These are phyloP conservation scores for Prunella fulvescens DNA, from an alignment of 2,113 vertebrate species.

Conservation along the genomic window DNA sequence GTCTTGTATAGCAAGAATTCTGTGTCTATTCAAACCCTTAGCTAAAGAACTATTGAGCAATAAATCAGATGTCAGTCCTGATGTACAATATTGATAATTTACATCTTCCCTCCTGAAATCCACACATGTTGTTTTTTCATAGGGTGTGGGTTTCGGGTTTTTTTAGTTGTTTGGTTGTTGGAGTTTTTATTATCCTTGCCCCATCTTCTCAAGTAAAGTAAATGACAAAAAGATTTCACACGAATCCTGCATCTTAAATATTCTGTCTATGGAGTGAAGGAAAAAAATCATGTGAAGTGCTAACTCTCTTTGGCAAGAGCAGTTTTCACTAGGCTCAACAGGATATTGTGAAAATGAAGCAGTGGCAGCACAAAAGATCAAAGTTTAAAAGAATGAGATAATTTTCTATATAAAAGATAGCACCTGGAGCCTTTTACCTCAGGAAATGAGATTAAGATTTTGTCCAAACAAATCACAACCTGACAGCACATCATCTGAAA, in stretches of 20 bases:
- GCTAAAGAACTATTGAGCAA: background rate
- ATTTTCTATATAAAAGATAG: background rate
- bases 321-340: background rate
- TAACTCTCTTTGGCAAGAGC: background rate
- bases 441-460: background rate
- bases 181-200: background rate
- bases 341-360: background rate
- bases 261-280: background rate
- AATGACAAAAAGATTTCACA: background rate
- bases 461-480: background rate
- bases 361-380: background rate
- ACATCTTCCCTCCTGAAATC: background rate
- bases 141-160: rapidly evolving
- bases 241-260: background rate
- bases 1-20: background rate
- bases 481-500: background rate
- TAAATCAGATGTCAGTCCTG: background rate
- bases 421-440: background rate
- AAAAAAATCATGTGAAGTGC: background rate
- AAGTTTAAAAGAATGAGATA: background rate
- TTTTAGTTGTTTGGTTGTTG: background rate
- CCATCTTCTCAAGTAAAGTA: background rate
- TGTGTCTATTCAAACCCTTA: background rate
- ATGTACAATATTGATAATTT: background rate
- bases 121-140: background rate